Evolutionary conservation across 2,888 invertebrate genomes (phyloP).

Genomic region (Synanthedon myopaeformis): DNA sequence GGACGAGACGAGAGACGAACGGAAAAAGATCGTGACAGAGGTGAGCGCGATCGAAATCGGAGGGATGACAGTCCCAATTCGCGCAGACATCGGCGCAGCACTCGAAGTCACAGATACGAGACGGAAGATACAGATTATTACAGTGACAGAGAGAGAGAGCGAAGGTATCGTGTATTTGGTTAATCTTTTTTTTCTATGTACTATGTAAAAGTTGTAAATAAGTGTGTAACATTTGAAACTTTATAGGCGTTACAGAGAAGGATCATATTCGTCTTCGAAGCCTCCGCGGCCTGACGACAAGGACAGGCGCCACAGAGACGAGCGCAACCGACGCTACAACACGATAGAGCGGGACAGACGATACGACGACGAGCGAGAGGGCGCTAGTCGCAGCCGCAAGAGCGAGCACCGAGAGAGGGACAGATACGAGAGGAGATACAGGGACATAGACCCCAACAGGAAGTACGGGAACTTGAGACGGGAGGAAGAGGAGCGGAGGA

Average conservation of each 20-base stretch:
- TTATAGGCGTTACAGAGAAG: conserved; percentile 60
- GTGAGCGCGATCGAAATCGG: conserved; percentile 10
- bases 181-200: neutral
- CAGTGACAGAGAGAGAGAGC: conserved; percentile 73
- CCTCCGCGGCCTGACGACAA: conserved; percentile 53
- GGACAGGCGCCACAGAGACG: conserved; percentile 36
- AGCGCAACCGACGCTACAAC: conserved; percentile 33
- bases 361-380: conserved; percentile 28
- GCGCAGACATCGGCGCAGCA: conserved; percentile 40
- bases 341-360: conserved; percentile 43
- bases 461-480: conserved; percentile 38
- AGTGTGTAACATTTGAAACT: neutral
- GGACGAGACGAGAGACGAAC: conserved; percentile 31
- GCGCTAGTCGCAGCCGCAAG: conserved; percentile 2
- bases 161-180: conserved; percentile 37
- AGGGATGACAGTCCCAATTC: conserved; percentile 41
- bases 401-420: conserved; percentile 27
- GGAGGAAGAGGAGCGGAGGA: conserved; percentile 38
- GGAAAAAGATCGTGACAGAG: conserved; percentile 31
- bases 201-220: neutral
- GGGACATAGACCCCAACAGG: conserved; percentile 48
- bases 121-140: conserved; percentile 77
- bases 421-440: conserved; percentile 33
- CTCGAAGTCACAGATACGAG: conserved; percentile 67
- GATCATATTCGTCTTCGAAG: conserved; percentile 53